Conservation (phyloP, 2,888 invertebrate genomes). For the Metacarcinus magister region DNA sequence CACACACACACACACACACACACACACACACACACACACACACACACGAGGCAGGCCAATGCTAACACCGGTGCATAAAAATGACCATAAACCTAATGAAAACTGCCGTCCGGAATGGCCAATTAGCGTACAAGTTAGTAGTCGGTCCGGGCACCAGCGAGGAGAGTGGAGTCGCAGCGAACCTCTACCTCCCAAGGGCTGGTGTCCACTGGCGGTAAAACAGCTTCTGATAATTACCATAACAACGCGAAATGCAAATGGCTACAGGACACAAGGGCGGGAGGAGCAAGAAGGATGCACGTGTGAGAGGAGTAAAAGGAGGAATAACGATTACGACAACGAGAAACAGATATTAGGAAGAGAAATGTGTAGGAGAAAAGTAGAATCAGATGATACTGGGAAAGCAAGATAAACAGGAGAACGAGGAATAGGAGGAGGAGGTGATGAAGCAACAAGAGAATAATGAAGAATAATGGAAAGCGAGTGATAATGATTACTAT, state of each 20-base stretch:
- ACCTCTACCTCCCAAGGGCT: neutral
- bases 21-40: too few species aligned
- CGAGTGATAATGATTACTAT: neutral
- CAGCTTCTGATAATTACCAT: constrained; percentile 1
- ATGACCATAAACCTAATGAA: constrained; percentile 26
- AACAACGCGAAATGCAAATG: constrained; percentile 26
- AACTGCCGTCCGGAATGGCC: constrained; percentile 12
- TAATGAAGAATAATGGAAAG: too few species aligned
- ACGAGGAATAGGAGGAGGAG: neutral
- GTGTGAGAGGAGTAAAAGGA: neutral
- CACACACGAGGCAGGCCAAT: neutral
- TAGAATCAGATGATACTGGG: neutral
- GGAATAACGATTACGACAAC: neutral
- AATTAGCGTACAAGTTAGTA: constrained; percentile 26
- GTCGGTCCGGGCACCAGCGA: neutral
- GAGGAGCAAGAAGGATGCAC: neutral
- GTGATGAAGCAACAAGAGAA: neutral
- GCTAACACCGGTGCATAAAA: constrained; percentile 12
- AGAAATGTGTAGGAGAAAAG: neutral
- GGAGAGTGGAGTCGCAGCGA: neutral
- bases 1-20: too few species aligned
- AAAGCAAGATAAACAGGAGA: neutral
- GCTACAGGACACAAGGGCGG: constrained; percentile 11
- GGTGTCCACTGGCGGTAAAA: constrained; percentile 1
- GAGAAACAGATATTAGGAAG: neutral